Evolutionary conservation across 2,113 vertebrate genomes (phyloP), one percentile per base, ranked within the genome.

Genomic region (Hiodon tergisus): DNA sequence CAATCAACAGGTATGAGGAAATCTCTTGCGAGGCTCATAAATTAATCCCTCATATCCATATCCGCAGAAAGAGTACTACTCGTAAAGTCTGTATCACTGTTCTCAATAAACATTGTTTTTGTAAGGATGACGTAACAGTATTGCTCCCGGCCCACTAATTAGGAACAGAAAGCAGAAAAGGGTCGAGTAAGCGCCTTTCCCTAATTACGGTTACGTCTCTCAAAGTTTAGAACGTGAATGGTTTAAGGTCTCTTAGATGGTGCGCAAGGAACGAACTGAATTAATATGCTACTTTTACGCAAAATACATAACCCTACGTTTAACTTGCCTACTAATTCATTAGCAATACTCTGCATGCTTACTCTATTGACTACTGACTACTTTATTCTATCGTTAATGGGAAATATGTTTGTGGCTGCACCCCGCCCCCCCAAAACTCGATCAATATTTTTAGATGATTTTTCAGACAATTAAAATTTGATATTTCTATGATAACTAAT

Each of bases 1-100:
- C 86, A 93, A 93, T 93, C 90, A 93, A 91, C 90, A 90, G 79
- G 81, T 84, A 71, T 82, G 85, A 87, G 89, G 88, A 91, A 86
- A 90, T 91, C 31, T 88, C 88, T 90, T 90, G 76, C 1, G 76
- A 87, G 90, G 81, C 84, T 85, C 85, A 48, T 72, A 86, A 87
- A 92, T 92, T 89, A 92, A 91, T 91, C 90, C 80, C 85, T 82
- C 87, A 87, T 89, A 90, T 88, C 69, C 82, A 82, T 78, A 83
- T 83, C 85, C 84, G 78, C 85, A 86, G 14, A 89, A 88, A 78
- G 78, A 86, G 87, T 87, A 91, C 90, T 87, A 90, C 88, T 90
- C 85, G 90, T 86, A 89, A 86, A 83, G 84, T 87, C 85, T 80
- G 84, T 86, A 87, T 89, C 83, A 90, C 86, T 90, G 88, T 81